phyloP scores from a whole-genome alignment of 92 coral and sea anemone genomes.

The Palythoa caribaeorum region DNA sequence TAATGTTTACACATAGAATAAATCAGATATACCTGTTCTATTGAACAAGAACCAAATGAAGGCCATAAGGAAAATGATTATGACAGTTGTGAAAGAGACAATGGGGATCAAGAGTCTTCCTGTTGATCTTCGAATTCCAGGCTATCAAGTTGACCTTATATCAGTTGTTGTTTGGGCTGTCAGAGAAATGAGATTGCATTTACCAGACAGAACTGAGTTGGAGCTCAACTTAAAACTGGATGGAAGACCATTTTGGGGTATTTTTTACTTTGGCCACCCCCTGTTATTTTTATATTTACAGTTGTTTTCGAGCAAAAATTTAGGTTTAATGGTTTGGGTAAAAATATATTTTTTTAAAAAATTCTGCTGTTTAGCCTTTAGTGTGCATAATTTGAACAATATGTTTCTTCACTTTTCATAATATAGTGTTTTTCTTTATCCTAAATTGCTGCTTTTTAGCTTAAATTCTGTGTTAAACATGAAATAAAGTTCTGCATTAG shows the following conservation, averaged over 20 bases:
- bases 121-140: slow-evolving; percentile 56
- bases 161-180: slow-evolving; percentile 65
- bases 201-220: slow-evolving; percentile 41
- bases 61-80: slow-evolving; percentile 56
- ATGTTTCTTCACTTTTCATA: too few species aligned
- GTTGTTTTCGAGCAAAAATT: too few species aligned
- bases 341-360: too few species aligned
- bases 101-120: slow-evolving; percentile 48
- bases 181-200: slow-evolving; percentile 50
- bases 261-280: background rate
- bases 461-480: too few species aligned
- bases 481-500: too few species aligned
- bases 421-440: too few species aligned
- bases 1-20: slow-evolving; percentile 10
- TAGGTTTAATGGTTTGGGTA: too few species aligned
- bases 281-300: too few species aligned
- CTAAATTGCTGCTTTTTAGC: too few species aligned
- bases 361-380: too few species aligned
- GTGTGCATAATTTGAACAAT: too few species aligned
- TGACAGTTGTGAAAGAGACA: slow-evolving; percentile 48
- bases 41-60: slow-evolving; percentile 59
- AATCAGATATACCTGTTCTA: slow-evolving; percentile 54
- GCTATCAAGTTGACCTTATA: slow-evolving; percentile 56
- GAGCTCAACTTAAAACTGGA: slow-evolving; percentile 61
- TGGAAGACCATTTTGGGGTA: slow-evolving; percentile 74